Evolutionary conservation across 2,113 vertebrate species (phyloP), one percentile per base, ranked within the genome.

Genomic region (Aythya baeri): DNA sequence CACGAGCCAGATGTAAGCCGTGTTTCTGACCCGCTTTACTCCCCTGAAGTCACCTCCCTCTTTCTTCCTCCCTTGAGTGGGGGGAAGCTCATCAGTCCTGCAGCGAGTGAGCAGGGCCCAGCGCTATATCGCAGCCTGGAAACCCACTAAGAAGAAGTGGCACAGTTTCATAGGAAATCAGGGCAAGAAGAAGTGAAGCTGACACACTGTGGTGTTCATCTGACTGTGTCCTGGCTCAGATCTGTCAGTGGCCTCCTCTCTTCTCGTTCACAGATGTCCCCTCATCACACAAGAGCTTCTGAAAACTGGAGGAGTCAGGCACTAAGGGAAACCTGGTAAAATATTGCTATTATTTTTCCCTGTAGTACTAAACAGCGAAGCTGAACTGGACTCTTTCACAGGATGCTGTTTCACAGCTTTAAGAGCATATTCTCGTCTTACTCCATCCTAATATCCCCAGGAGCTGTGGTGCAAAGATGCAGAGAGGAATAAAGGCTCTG

Each of bases 301-400:
- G 6, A 38, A 61, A 52, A 6, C 65, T 83, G 83, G 21, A 88
- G 54, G 59, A 86, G 61, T 0, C 2, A 5, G 66, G 50, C 79
- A 86, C 17, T 36, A 74, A 18, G 21, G 26, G 31, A 93, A 77
- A 57, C 46, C 43, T 78, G 66, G 52, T 68, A 43, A 83, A 73
- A 78, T 78, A 86, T 34, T 88, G 88, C 85, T 95, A 59, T 52
- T 50, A 32, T 9, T 92, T 52, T 38, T 77, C 65, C 63, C 57
- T 86, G 77, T 32, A n/a, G 36, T 36, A 71, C 36, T 18, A 7
- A 86, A 25, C 21, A 70, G 22, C 18, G 65, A 85, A 20, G n/a
- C 78, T 75, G 77, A 92, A 34, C 55, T 74, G 88, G 79, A 74
- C 31, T 38, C 62, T 62, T 74, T 29, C 43, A 63, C 7, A 18